Evolutionary conservation across 2,888 invertebrate species (phyloP).

Genomic region (Octodonta nipae): DNA sequence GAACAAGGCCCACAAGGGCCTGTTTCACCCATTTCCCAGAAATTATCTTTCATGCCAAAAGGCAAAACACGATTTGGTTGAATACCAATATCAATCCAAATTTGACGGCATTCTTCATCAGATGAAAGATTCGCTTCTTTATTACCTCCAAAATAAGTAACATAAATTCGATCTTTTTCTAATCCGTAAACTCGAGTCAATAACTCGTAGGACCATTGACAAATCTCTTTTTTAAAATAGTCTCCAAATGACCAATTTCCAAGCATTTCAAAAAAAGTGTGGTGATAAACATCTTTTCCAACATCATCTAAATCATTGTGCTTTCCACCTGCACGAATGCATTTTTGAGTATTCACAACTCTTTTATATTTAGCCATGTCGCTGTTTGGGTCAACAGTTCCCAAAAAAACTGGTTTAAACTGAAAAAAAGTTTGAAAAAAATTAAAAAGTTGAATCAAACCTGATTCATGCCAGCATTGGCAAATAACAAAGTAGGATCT

Average conservation of each 20-base stretch:
- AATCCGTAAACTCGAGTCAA: constrained; percentile 69
- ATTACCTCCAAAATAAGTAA: constrained; percentile 97
- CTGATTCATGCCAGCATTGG: constrained; percentile 99
- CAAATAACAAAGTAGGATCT: constrained; percentile 92
- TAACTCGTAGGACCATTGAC: constrained; percentile 95
- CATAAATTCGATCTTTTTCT: constrained; percentile 79
- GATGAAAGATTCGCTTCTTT: constrained; percentile 66
- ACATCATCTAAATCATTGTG: constrained; percentile 99
- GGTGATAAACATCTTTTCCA: constrained; percentile 98
- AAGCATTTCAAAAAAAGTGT: constrained; percentile 99
- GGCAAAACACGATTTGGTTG: constrained; percentile 64
- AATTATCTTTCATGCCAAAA: constrained; percentile 69
- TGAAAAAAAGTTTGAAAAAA: no score
- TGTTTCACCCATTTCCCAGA: constrained; percentile 99
- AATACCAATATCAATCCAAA: constrained; percentile 64
- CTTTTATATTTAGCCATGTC: constrained; percentile 84
- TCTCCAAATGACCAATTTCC: constrained; percentile 99
- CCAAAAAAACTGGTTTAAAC: constrained; percentile 96
- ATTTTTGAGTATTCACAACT: constrained; percentile 93
- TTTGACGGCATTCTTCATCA: constrained; percentile 75
- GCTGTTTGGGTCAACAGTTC: constrained; percentile 89
- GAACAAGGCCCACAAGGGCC: constrained; percentile 99
- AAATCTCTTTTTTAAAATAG: constrained; percentile 96
- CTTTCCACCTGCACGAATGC: constrained; percentile 97
- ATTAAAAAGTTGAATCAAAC: no score